These are phyloP conservation scores for Chironomus riparius DNA, from an alignment of 2,888 invertebrate genomes.

Conservation along the genomic window DNA sequence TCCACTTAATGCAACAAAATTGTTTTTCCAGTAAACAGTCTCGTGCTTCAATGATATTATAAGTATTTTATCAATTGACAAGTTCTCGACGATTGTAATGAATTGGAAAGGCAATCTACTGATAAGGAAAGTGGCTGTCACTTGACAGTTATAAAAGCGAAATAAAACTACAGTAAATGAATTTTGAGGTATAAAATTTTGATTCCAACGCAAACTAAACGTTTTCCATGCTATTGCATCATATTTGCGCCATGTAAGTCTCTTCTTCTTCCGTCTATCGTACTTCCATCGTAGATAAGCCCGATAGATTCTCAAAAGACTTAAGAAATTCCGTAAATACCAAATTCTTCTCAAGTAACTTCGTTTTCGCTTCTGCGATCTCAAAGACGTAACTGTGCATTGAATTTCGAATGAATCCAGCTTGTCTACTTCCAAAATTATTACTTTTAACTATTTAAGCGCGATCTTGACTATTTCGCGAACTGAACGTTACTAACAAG, in stretches of 20 bases:
- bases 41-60: neutral
- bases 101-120: neutral
- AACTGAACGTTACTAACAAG: neutral
- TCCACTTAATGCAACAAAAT: neutral
- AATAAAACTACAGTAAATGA: neutral
- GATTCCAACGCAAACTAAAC: neutral
- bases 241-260: neutral
- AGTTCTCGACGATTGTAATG: neutral
- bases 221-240: constrained; percentile 8
- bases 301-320: neutral
- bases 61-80: neutral
- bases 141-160: constrained; percentile 1
- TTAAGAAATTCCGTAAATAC: constrained; percentile 11
- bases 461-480: neutral
- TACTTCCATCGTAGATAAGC: neutral
- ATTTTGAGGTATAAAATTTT: neutral
- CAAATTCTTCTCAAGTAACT: neutral
- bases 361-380: constrained; percentile 2
- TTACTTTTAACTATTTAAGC: neutral
- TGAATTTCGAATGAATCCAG: neutral
- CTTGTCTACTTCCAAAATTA: neutral
- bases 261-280: neutral
- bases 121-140: neutral
- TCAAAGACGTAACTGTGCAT: neutral
- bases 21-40: neutral